These are phyloP conservation scores for Mystacornis crossleyi DNA, from an alignment of 2,113 vertebrate species.

Conservation along the genomic window DNA sequence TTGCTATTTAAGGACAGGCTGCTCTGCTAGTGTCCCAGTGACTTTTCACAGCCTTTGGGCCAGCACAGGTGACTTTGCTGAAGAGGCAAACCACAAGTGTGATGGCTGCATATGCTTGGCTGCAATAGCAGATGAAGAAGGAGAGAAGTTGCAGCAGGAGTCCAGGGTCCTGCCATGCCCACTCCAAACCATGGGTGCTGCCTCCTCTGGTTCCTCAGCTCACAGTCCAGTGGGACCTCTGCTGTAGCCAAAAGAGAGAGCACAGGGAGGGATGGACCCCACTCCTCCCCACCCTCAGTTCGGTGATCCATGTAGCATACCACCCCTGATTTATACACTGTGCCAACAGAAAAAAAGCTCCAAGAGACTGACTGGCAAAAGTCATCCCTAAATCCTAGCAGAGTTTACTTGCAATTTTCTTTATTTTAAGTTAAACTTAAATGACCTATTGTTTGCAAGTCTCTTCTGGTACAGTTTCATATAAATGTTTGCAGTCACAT, in stretches of 20 bases:
- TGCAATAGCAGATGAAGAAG: not conserved
- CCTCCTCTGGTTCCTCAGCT: not conserved
- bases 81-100: not conserved
- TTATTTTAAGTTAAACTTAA: not conserved
- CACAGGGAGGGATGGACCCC: not conserved
- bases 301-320: not conserved
- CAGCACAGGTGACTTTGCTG: not conserved
- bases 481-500: not conserved
- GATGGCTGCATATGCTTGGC: not conserved
- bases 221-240: fast-evolving
- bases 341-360: not conserved
- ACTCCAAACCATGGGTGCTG: fast-evolving
- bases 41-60: not conserved
- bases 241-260: not conserved
- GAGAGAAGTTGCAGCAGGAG: not conserved
- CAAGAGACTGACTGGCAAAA: not conserved
- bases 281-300: not conserved
- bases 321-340: not conserved
- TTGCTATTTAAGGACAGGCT: not conserved
- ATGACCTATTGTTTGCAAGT: not conserved
- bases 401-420: not conserved
- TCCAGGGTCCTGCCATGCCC: not conserved
- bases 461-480: not conserved
- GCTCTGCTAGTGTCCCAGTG: not conserved
- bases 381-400: not conserved